Evolutionary conservation across 30 jellyfish, hydroid and myxozoan species (phyloP), one percentile per base, ranked within the genome.

Genomic region (Aurelia aurita complex sp. Pacific): DNA sequence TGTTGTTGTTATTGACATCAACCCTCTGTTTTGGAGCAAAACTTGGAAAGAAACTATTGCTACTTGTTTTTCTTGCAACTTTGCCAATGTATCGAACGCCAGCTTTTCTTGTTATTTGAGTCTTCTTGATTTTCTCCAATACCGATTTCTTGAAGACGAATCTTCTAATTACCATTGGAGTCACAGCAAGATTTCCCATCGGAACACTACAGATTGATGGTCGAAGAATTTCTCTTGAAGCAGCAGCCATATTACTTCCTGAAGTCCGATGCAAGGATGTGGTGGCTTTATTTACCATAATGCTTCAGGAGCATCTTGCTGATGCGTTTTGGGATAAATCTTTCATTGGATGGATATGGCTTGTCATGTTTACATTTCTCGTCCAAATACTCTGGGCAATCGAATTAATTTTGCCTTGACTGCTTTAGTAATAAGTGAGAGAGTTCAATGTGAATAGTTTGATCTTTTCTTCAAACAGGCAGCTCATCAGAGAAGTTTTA

Each of bases 171-270:
- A 82, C 35, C 52, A 55, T 71, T 60, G 91, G 91, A 11, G 82
- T 82, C 2, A 82, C 84, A 10, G 91, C 91, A n/a, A 82, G 78
- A 57, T 62, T 69, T 18, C 85, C 91, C 50, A 51, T 82, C 16
- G 84, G 68, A 13, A 82, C 91, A 70, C 84, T 82, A 83, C 91
- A 82, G 16, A 82, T 69, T 18, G 91, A 69, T 54, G 91, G 91
- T 18, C 85, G 60, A 7, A 82, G 91, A 17, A 70, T 54, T 36
- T 55, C 17, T 55, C 91, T 82, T 23, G 91, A 19, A n/a, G 46
- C 57, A 11, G 75, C 60, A 38, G 85, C 64, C 91, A 82, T 82
- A 65, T 69, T 82, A 52, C 34, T 46, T 14, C 61, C 78, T 18
- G 85, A 61, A 14, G 67, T 16, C 32, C 67, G 73, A 32, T 64